Base-by-base conservation (phyloP, 2,797 vertebrate genomes). In the Hozukius guyotensis region DNA sequence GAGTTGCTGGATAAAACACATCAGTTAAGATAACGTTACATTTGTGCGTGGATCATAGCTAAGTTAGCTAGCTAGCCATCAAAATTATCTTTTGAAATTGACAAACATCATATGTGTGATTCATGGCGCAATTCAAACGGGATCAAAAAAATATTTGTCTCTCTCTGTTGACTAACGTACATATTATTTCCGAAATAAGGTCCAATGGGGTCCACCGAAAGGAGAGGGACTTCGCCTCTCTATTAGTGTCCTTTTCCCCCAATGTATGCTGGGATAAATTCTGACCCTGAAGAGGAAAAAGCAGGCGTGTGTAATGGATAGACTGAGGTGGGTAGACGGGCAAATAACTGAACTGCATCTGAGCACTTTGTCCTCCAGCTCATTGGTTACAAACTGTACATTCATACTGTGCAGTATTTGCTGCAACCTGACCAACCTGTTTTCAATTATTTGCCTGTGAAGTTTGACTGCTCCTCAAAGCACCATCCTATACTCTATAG, bases 391-490 rank as follows among this genome's bases (percentile, higher is more conserved):
- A 72, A 65, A 62, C 59, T 38, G 18, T 31, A 13, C 20, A 2
- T 60, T 74, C 61, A 80, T 18, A 49, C 29, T 65, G 59, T 34
- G 22, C 2, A 31, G 22, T 24, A 29, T 82, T 56, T 46, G 7
- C 38, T 56, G 2, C 24, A 65, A 68, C 29, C 16, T 12, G 3
- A n/a, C 31, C 12, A 62, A 73, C 59, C 42, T 80, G 68, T 74
- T 89, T 83, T 72, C 34, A 68, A 46, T 49, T 49, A 49, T 81
- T 80, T 77, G 4, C 34, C 24, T 78, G 25, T 66, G 16, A 73
- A 83, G 29, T 84, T 12, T 59, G 65, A 66, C 75, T 53, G 49
- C 18, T 86, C 57, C 63, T 86, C 72, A 77, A 68, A 81, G 64
- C 59, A 29, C 53, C 16, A 53, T 85, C 75, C 72, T 80, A 2